Base-by-base conservation (phyloP, 1,140 invertebrate genomes). In the Triops longicaudatus region DNA sequence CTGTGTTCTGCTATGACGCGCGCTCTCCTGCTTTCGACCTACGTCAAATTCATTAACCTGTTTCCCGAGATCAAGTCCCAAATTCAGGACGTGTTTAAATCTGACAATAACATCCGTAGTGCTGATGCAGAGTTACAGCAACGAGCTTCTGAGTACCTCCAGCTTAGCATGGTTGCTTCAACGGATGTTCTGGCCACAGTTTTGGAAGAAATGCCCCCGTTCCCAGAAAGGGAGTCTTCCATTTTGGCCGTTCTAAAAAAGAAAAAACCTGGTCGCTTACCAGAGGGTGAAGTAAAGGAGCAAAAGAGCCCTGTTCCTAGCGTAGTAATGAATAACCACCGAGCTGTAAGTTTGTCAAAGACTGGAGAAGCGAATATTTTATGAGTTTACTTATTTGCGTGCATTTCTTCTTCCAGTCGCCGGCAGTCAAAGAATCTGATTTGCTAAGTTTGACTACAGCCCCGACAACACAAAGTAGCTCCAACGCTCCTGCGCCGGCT, bases 121-220 rank as follows among this genome's bases (percentile, higher is more conserved):
- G 94, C 98, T 3, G 98, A 99, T 88, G 97, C 98, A 17, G 98
- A 99, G 84, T 85, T 99, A 22, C 98, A 99, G 83, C 98, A 99
- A 84, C 89, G 98, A 82, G 96, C 97, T 73, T 97, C 97, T 42
- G 98, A 99, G 86, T 99, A 99, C 87, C 86, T 99, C 28, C 95
- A 98, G 81, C 86, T 99, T 63, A 98, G 95, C 83, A 95, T 97
- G 79, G 94, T 99, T 77, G 96, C 97, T 12, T 96, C 96, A 73
- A 91, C 94, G 31, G 97, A 99, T 89, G 97, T 99, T 80, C 86
- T 99, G 84, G 97, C 97, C 7, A 98, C 96, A 73, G 97, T 99
- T 76, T 87, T 99, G 75, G 98, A 99, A 88, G 98, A 99, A 88
- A 99, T 99, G 98, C 98, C 98, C 74, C 97, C 98, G 73, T 99